These are phyloP conservation scores for Sorex araneus DNA, from an alignment of 2,113 vertebrate genomes.

Conservation along the genomic window DNA sequence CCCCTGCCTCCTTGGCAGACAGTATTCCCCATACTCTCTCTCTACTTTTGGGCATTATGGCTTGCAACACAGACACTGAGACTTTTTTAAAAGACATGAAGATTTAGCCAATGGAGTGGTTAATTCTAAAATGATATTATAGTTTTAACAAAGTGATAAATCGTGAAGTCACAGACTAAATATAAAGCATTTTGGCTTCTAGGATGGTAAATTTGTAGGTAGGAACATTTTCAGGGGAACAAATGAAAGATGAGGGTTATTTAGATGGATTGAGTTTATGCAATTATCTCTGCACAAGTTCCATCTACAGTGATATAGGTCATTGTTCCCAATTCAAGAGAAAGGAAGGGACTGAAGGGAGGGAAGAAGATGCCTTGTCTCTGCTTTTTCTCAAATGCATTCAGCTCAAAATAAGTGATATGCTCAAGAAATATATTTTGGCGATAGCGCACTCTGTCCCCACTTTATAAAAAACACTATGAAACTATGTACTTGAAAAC, in stretches of 20 bases:
- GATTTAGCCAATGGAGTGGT: background rate
- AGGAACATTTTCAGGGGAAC: background rate
- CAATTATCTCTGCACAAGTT: background rate
- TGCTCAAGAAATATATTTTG: background rate
- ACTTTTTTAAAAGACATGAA: background rate
- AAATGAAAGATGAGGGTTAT: background rate
- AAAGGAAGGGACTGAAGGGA: background rate
- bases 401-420: constrained; percentile 16
- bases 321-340: background rate
- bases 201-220: background rate
- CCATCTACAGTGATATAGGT: background rate
- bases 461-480: constrained; percentile 18
- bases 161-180: background rate
- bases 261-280: background rate
- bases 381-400: background rate
- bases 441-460: background rate
- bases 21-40: no score
- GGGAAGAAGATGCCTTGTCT: background rate
- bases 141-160: constrained; percentile 14
- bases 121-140: background rate
- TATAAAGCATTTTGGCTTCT: background rate
- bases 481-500: background rate
- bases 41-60: no score
- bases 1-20: no score
- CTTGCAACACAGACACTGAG: no score